phyloP scores from a whole-genome alignment of 2,797 vertebrate genomes.

The Enteromius radiatus region DNA sequence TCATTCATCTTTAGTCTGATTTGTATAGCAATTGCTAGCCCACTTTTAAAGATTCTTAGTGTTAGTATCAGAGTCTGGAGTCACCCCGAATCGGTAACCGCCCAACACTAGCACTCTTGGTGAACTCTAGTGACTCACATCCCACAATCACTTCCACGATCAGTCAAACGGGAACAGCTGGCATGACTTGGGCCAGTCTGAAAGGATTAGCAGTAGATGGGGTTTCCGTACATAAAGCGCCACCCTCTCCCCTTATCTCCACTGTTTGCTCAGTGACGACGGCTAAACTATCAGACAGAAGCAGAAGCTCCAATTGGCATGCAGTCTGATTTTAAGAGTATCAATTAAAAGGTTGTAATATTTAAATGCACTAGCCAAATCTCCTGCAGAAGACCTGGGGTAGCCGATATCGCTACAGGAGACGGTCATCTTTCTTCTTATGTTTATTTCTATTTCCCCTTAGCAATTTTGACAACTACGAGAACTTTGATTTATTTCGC shows the following conservation, averaged over 20 bases:
- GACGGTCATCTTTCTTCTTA: slow-evolving; percentile 9
- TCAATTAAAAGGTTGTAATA: background rate
- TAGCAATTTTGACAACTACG: slow-evolving; percentile 23
- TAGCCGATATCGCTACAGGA: background rate
- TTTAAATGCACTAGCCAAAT: slow-evolving; percentile 9
- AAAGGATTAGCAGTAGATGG: slow-evolving; percentile 48
- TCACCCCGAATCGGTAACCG: slow-evolving; percentile 18
- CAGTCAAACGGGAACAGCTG: slow-evolving; percentile 55
- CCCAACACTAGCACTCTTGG: slow-evolving; percentile 28
- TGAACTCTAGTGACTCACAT: slow-evolving; percentile 40
- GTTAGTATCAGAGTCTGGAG: background rate
- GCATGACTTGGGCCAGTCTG: slow-evolving; percentile 47
- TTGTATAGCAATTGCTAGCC: background rate
- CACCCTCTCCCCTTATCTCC: slow-evolving; percentile 37
- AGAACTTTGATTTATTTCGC: slow-evolving; percentile 52
- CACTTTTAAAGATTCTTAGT: background rate
- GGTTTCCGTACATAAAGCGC: slow-evolving; percentile 37
- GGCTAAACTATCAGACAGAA: slow-evolving; percentile 27
- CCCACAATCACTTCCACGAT: slow-evolving; percentile 47
- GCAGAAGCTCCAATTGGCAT: background rate
- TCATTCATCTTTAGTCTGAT: background rate
- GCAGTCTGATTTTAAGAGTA: background rate
- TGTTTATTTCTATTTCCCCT: slow-evolving; percentile 13
- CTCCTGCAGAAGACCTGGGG: background rate
- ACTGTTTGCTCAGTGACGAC: slow-evolving; percentile 20